Base-by-base conservation (phyloP, 2,888 invertebrate species). In the Ophion ellenae region DNA sequence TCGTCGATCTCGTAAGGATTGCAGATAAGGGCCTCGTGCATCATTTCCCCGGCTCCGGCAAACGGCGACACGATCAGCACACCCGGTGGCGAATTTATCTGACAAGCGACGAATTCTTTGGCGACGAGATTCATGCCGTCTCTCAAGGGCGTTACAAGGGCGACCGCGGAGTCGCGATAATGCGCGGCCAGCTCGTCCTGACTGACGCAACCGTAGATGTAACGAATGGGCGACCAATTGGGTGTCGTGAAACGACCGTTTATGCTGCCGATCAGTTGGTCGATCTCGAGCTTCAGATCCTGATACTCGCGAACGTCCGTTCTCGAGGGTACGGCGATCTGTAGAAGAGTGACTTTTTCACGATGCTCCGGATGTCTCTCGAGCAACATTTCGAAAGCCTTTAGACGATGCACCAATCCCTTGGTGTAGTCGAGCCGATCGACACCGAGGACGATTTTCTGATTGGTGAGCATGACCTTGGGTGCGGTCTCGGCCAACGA, bases 51-150 rank as follows among this genome's bases (percentile, higher is more conserved):
- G 7, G 98, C 98, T 0, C 98, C 98, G 81, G 98, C 98, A 92
- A 98, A 98, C 0, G 98, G 98, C 0, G 98, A 98, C 10, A 98
- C 96, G 74, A 98, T 97, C 59, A 98, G 94, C 0, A 98, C 98
- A 2, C 98, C 98, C 0, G 97, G 98, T 0, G 97, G 96, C 36
- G 96, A 96, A 90, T 98, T 98, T 57, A 98, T 98, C 94, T 98
- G 98, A 91, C 98, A 98, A 1, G 98, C 98, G 0, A 98, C 98
- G 92, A 98, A 98, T 93, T 98, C 98, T 93, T 98, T 98, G 9
- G 98, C 98, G 0, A 98, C 98, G 78, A 98, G 95, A 94, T 98
- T 98, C 98, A 98, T 98, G 75, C 98, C 98, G 91, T 98, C 98
- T 77, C 98, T 95, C 2, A 98, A 94, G 0, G 98, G 98, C 0